A percentile compares a stretch with the other conserved stretches of the same genome.
These are phyloP conservation scores for Alethe diademata DNA, from an alignment of 2,113 vertebrate genomes.

Conservation along the genomic window DNA sequence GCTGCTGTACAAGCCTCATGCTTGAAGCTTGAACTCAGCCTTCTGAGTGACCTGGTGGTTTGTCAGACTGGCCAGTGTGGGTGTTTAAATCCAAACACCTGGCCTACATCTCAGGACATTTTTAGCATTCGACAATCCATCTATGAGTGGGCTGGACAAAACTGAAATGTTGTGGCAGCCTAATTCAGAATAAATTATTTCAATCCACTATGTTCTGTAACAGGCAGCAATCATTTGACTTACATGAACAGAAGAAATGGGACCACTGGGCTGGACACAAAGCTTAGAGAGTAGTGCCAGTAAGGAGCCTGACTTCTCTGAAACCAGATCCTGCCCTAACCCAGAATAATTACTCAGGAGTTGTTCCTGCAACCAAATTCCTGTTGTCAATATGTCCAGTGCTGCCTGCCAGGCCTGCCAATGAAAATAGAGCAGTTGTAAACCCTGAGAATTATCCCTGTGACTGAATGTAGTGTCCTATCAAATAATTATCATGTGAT, in stretches of 20 bases:
- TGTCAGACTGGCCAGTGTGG: accelerated
- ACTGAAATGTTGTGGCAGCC: background rate
- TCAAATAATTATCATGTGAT: constrained; percentile 66
- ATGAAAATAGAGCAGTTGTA: constrained; percentile 53
- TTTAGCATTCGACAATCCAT: background rate
- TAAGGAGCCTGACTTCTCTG: constrained; percentile 51
- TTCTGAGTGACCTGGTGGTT: background rate
- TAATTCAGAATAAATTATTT: background rate
- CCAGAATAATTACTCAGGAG: constrained; percentile 70
- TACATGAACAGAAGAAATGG: background rate
- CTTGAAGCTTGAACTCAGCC: background rate
- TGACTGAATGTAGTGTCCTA: constrained; percentile 50
- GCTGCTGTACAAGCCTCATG: background rate
- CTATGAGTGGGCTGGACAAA: background rate
- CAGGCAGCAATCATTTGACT: background rate
- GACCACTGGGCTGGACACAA: background rate
- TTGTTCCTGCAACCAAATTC: constrained; percentile 62
- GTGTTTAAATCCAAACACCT: background rate
- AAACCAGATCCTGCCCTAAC: constrained; percentile 65
- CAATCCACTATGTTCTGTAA: background rate
- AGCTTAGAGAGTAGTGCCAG: constrained; percentile 11
- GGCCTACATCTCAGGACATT: background rate
- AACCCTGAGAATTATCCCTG: constrained; percentile 62
- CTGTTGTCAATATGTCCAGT: constrained; percentile 21
- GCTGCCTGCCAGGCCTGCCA: constrained; percentile 35